Conservation (phyloP, 2,797 vertebrate genomes). For the Gila robusta region DNA sequence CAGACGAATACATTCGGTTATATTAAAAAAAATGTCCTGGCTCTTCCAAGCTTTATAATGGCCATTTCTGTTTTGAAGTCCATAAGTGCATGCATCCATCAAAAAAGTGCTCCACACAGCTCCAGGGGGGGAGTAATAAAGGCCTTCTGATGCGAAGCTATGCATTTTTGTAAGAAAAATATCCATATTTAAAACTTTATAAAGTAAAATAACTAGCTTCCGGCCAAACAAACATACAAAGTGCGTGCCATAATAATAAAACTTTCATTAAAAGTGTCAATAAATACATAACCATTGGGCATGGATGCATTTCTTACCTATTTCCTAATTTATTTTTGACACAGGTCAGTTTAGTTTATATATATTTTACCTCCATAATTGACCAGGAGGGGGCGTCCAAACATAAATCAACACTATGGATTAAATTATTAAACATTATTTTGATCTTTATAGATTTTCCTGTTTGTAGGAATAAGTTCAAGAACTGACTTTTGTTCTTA, state of each 20-base stretch:
- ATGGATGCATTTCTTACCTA: background rate
- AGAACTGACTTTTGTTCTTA: background rate
- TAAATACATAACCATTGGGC: background rate
- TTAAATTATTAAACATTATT: background rate
- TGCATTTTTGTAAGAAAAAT: too few species aligned
- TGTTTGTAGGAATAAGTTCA: background rate
- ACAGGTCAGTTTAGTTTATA: background rate
- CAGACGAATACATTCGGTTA: too few species aligned
- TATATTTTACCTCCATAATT: background rate
- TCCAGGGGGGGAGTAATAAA: too few species aligned
- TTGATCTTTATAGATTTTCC: background rate
- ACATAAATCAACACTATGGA: constrained; percentile 15
- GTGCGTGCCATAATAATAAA: background rate
- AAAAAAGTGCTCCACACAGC: too few species aligned
- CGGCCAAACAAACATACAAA: too few species aligned
- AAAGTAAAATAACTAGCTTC: too few species aligned
- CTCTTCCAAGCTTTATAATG: too few species aligned
- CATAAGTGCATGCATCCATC: too few species aligned
- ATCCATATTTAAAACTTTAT: too few species aligned
- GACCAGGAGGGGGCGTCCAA: constrained; percentile 46
- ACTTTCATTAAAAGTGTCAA: background rate
- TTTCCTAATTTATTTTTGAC: background rate
- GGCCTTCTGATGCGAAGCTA: too few species aligned
- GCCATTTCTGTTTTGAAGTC: too few species aligned
- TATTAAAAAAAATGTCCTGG: too few species aligned